Conservation (phyloP, 2,888 invertebrate species). For the Lasioglossum morio region DNA sequence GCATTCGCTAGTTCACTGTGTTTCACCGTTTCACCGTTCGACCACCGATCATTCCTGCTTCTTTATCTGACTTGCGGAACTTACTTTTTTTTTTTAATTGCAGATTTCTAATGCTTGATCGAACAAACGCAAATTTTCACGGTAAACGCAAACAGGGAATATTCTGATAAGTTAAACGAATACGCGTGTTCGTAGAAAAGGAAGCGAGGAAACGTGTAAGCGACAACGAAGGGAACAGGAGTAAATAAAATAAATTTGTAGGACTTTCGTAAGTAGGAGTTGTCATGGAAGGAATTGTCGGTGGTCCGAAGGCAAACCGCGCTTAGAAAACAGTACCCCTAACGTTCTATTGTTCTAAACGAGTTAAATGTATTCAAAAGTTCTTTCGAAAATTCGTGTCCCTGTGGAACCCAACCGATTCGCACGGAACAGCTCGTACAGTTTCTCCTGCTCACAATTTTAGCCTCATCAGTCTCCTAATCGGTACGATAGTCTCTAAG, state of each 20-base stretch:
- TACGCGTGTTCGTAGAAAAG: too few species aligned
- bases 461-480: slow-evolving; percentile 44
- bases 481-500: slow-evolving; percentile 55
- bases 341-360: neutral
- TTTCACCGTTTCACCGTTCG: neutral
- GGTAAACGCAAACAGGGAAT: too few species aligned
- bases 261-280: neutral
- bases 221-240: too few species aligned
- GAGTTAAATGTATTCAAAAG: neutral
- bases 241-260: neutral
- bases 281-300: neutral
- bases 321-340: neutral
- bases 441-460: slow-evolving; percentile 29
- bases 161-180: too few species aligned
- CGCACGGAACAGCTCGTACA: slow-evolving; percentile 15
- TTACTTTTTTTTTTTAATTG: too few species aligned
- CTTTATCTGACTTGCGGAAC: too few species aligned
- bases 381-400: neutral
- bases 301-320: neutral
- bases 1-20: neutral
- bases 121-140: too few species aligned
- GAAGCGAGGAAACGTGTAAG: too few species aligned
- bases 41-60: neutral
- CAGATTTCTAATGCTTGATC: too few species aligned
- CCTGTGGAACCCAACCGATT: neutral